Evolutionary conservation across 2,888 invertebrate genomes (phyloP), one percentile per base, ranked within the genome.

Genomic region (Octodonta nipae): DNA sequence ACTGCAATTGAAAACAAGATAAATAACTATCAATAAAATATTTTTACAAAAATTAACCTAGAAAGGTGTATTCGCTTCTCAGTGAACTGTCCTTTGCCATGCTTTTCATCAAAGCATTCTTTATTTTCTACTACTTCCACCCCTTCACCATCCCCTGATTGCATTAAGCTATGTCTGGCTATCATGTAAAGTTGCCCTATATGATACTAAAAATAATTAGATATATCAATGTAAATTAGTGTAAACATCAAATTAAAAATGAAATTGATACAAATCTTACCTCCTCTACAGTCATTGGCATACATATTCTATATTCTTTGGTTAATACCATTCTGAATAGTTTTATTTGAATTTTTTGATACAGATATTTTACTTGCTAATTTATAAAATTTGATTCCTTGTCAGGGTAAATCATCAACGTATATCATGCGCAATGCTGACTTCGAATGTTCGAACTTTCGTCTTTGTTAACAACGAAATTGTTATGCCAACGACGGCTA

Each of bases 161-260:
- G 88, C 54, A 91, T 89, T 50, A 81, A 75, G 57, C 89, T 89
- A 56, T 92, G 91, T 30, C 89, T 74, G 2, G 89, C 88, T 51
- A 91, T 91, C 91, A 91, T 92, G 60, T 89, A 91, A 37, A 91
- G 68, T 58, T 92, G 91, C 0, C 91, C 91, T 46, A 89, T 78
- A 44, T 75, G 78, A 60, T 91, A 91, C 89, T 91, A 57, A 28
- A 70, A 67, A 30, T 28, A 28, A 31, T 30, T 28, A 25, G 28
- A n/a, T 26, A 20, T 35, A n/a, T n/a, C n/a, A n/a, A n/a, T n/a
- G n/a, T n/a, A n/a, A n/a, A n/a, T 37, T 32, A 14, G 12, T 17
- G 10, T 7, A 20, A 28, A 3, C 4, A 13, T 15, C 4, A 29
- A 17, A n/a, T n/a, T n/a, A n/a, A n/a, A n/a, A n/a, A n/a, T n/a